Percentiles rank a stretch among this genome's conserved stretches.
phyloP scores from a whole-genome alignment of 2,888 invertebrate genomes.

The Netelia fuscicornis region DNA sequence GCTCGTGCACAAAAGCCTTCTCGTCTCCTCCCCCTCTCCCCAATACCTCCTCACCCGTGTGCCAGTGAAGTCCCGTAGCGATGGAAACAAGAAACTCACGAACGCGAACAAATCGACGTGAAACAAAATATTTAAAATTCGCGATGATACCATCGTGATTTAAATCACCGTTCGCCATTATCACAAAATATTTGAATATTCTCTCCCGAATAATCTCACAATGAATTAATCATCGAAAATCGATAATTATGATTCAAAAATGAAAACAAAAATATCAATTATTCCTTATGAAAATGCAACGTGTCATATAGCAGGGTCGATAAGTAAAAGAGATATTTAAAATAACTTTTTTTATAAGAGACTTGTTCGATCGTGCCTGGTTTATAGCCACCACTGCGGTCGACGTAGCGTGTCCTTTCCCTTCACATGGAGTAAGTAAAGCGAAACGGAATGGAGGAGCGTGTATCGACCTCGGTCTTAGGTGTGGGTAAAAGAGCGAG shows the following conservation, averaged over 20 bases:
- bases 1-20: conserved; percentile 68
- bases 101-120: conserved; percentile 65
- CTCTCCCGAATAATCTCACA: not conserved
- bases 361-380: not conserved
- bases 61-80: conserved; percentile 73
- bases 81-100: conserved; percentile 66
- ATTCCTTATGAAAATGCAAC: not conserved
- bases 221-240: not conserved
- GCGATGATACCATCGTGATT: not conserved
- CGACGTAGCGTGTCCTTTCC: conserved; percentile 73
- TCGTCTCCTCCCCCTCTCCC: conserved; percentile 71
- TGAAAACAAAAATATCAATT: not conserved
- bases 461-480: conserved; percentile 81
- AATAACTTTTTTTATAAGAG: not conserved
- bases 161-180: not conserved
- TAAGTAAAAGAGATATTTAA: too few relatives aligned
- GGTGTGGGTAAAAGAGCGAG: conserved; percentile 77
- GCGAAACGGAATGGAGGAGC: conserved; percentile 75
- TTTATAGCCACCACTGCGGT: conserved; percentile 63
- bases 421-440: conserved; percentile 75
- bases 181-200: not conserved
- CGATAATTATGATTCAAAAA: not conserved
- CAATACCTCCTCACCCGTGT: conserved; percentile 68
- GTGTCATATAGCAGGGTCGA: too few relatives aligned
- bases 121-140: not conserved